Percentiles rank a stretch among this genome's conserved stretches.
phyloP scores from a whole-genome alignment of 2,888 invertebrate genomes.

The Apantesis nais region DNA sequence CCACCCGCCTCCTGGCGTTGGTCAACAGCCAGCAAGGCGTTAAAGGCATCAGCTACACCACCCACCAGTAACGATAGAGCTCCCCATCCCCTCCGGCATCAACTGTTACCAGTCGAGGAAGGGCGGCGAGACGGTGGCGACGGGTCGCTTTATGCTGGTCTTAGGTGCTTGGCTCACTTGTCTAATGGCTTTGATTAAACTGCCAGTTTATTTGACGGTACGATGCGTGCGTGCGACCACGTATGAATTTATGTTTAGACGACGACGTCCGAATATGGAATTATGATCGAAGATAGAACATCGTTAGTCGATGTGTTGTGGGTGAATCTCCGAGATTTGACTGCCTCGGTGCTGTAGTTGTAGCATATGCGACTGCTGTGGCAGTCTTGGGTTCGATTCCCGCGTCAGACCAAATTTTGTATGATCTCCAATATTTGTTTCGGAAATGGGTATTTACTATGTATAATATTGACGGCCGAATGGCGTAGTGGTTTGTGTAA shows the following conservation, averaged over 20 bases:
- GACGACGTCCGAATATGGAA: slow-evolving; percentile 74
- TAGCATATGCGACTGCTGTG: too few relatives aligned
- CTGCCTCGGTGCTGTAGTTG: too few relatives aligned
- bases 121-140: slow-evolving; percentile 58
- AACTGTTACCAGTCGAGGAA: slow-evolving; percentile 42
- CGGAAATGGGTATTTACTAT: too few relatives aligned
- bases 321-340: slow-evolving; percentile 9
- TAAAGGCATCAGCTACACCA: slow-evolving; percentile 83
- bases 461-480: too few relatives aligned
- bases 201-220: slow-evolving; percentile 85
- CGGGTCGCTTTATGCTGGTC: slow-evolving; percentile 64
- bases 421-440: too few relatives aligned
- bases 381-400: too few relatives aligned
- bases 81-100: slow-evolving; percentile 52
- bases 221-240: slow-evolving; percentile 81
- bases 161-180: slow-evolving; percentile 82
- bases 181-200: slow-evolving; percentile 86
- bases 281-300: slow-evolving; percentile 75
- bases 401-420: too few relatives aligned
- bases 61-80: slow-evolving; percentile 69
- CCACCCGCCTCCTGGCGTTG: slow-evolving; percentile 81
- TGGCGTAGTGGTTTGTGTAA: too few relatives aligned
- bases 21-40: slow-evolving; percentile 84
- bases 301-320: slow-evolving; percentile 37
- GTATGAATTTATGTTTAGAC: slow-evolving; percentile 84